Conservation (phyloP, 2,113 vertebrate species). For the Craseonycteris thonglongyai region DNA sequence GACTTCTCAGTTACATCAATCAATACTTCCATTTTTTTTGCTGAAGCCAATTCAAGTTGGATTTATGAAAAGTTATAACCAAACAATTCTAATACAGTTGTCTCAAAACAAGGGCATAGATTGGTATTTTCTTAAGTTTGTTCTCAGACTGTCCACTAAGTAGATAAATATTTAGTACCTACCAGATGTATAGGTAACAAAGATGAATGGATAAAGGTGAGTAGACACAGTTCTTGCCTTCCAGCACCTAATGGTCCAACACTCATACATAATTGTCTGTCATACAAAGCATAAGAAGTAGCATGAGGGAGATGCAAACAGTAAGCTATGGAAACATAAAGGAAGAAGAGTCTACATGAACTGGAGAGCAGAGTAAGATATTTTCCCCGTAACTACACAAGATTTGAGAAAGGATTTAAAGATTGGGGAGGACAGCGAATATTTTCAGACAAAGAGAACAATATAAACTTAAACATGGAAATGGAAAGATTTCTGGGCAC, state of each 20-base stretch:
- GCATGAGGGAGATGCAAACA: not conserved
- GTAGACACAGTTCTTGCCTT: not conserved
- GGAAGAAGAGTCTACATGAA: not conserved
- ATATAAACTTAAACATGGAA: constrained; percentile 19
- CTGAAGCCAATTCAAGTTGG: not conserved
- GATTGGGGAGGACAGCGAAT: not conserved
- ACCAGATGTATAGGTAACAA: not conserved
- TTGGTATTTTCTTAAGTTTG: not conserved
- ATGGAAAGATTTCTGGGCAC: constrained; percentile 6
- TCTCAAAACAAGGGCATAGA: not conserved
- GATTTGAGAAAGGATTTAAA: not conserved
- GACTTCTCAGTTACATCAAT: not conserved
- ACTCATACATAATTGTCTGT: not conserved
- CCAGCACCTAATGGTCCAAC: too few species aligned
- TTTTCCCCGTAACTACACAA: not conserved
- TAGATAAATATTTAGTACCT: not conserved
- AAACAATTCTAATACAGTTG: not conserved
- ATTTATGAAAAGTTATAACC: not conserved
- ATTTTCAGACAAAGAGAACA: not conserved
- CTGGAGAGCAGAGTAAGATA: not conserved
- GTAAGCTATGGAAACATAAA: not conserved
- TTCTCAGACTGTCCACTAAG: not conserved
- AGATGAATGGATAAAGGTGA: not conserved
- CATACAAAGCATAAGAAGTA: not conserved
- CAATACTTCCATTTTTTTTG: not conserved